Evolutionary conservation across 2,797 vertebrate genomes (phyloP).

Genomic region (Lacerta bilineata): DNA sequence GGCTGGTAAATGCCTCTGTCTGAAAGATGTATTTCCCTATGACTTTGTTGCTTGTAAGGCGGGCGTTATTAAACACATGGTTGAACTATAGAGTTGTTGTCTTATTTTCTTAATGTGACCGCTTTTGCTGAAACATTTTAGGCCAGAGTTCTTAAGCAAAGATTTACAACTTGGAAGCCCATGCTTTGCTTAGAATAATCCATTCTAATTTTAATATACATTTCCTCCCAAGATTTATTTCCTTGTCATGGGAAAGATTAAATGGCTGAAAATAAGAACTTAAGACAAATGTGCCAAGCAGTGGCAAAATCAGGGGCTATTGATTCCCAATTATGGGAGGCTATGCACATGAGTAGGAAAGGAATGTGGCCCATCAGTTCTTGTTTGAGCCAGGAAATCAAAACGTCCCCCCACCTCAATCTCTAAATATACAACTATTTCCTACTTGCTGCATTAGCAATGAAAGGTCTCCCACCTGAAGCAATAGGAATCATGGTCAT

Average conservation of each 20-base stretch:
- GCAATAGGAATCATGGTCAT: neutral
- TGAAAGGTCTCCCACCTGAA: neutral
- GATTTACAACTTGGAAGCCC: constrained; percentile 64
- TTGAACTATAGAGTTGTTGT: constrained; percentile 64
- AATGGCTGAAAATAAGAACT: constrained; percentile 69
- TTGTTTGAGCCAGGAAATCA: constrained; percentile 54
- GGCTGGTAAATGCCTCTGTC: neutral
- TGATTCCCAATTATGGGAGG: constrained; percentile 68
- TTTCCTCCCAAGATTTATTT: constrained; percentile 70
- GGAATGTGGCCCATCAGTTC: constrained; percentile 61
- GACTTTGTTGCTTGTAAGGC: constrained; percentile 4
- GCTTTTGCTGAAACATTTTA: constrained; percentile 67
- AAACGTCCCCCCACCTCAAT: neutral
- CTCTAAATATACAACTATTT: neutral
- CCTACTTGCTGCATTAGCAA: neutral
- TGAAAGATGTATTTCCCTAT: neutral
- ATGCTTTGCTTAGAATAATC: constrained; percentile 64
- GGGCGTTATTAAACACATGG: constrained; percentile 66
- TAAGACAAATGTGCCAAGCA: constrained; percentile 66
- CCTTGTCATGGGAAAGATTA: constrained; percentile 71
- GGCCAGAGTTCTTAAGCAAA: constrained; percentile 55
- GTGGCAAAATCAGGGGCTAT: constrained; percentile 48
- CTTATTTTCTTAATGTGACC: constrained; percentile 8
- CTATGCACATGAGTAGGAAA: constrained; percentile 62
- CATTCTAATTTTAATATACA: constrained; percentile 74